Conservation (phyloP, 2,797 vertebrate genomes). For the Cryptoblepharus egeriae region DNA sequence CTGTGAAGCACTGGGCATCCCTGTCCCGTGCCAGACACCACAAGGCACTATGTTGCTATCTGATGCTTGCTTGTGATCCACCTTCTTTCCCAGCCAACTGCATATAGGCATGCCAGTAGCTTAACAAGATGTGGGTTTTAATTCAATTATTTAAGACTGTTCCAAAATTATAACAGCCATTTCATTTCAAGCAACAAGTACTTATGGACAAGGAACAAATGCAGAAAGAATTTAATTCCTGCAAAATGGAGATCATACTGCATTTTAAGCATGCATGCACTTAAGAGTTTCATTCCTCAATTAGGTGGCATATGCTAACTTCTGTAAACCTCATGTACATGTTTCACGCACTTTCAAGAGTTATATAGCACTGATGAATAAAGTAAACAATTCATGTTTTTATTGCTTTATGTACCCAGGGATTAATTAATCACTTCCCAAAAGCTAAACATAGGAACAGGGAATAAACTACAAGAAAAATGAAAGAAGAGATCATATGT, state of each 20-base stretch:
- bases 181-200: background rate
- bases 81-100: no score
- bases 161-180: background rate
- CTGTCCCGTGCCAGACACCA: no score
- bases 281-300: background rate
- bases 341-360: background rate
- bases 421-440: conserved; percentile 61
- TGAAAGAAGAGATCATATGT: conserved; percentile 34
- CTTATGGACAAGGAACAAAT: background rate
- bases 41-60: no score
- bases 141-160: background rate
- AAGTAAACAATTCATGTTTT: conserved; percentile 41
- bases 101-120: no score
- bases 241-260: background rate
- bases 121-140: background rate
- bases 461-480: conserved; percentile 55
- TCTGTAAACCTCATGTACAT: background rate
- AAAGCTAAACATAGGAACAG: conserved; percentile 54
- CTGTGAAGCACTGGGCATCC: no score
- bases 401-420: conserved; percentile 35
- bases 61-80: no score
- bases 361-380: conserved; percentile 36
- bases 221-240: background rate
- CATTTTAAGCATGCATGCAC: background rate
- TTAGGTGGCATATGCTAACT: background rate